Percentiles rank a stretch among this genome's conserved stretches.
Evolutionary conservation across 2,113 vertebrate genomes (phyloP).

Genomic region (Anthoscopus minutus): DNA sequence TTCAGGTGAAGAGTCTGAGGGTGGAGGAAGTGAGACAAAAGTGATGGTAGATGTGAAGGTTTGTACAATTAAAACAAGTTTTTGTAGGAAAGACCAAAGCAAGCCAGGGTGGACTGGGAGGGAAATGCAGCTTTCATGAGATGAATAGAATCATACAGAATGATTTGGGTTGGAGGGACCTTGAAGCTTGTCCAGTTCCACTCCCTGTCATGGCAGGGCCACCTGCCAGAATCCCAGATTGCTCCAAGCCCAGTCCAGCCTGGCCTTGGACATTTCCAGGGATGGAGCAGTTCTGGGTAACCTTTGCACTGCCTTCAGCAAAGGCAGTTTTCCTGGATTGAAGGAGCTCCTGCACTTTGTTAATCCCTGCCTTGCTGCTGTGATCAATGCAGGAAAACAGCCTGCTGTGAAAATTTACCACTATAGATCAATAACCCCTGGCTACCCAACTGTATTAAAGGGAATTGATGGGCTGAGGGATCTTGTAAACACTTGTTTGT

Average conservation of each 20-base stretch:
- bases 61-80: neutral
- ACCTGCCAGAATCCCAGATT: neutral
- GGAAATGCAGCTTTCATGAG: rapidly evolving
- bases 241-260: rapidly evolving
- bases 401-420: neutral
- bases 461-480: conserved; percentile 21
- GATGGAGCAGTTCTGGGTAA: neutral
- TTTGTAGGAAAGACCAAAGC: neutral
- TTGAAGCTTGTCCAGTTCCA: neutral
- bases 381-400: conserved; percentile 10
- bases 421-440: neutral
- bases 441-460: conserved; percentile 16
- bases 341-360: neutral
- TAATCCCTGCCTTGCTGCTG: neutral
- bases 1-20: neutral
- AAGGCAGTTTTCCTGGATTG: neutral
- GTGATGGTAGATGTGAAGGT: neutral
- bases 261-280: neutral
- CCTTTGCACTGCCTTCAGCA: neutral
- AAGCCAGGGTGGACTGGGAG: neutral
- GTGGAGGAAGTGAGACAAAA: neutral
- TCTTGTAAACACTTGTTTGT: conserved; percentile 40
- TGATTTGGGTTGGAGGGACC: neutral
- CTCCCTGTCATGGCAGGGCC: neutral
- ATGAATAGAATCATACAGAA: rapidly evolving